These are phyloP conservation scores for Eristalis arbustorum DNA, from an alignment of 2,888 invertebrate species.

Conservation along the genomic window DNA sequence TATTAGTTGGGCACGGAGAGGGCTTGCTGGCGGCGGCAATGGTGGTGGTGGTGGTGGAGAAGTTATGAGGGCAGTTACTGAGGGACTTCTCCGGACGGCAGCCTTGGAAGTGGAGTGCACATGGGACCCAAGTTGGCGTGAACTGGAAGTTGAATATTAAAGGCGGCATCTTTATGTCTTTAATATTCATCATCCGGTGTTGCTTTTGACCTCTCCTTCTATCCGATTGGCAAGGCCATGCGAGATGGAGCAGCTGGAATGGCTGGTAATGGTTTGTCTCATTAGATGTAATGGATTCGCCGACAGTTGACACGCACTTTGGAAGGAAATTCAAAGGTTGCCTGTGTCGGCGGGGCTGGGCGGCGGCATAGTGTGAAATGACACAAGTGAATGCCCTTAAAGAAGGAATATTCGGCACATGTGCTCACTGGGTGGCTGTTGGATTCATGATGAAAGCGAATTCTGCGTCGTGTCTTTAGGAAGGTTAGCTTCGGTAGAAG, in stretches of 20 bases:
- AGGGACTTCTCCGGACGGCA: not conserved
- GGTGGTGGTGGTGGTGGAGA: not conserved
- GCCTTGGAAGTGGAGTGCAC: not conserved
- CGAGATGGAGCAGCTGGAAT: not conserved
- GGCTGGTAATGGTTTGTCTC: slow-evolving; percentile 10
- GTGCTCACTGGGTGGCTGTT: not conserved
- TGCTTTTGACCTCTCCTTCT: not conserved
- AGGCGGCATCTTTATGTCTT: not conserved
- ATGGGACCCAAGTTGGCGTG: not conserved
- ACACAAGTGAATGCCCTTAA: not conserved
- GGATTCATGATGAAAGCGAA: not conserved
- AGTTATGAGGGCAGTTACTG: not conserved
- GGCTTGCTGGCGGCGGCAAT: not conserved
- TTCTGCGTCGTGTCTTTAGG: too few species aligned
- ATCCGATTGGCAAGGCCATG: not conserved
- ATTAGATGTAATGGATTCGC: slow-evolving; percentile 13
- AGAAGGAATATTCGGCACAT: not conserved
- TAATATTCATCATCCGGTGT: not conserved
- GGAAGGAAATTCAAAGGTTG: not conserved
- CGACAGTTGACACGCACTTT: not conserved
- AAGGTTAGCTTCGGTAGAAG: too few species aligned
- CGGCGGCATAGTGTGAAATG: not conserved
- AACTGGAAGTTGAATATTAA: not conserved
- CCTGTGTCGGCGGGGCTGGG: not conserved
- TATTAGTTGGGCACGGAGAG: not conserved